Percentiles rank a stretch among this genome's conserved stretches.
Conservation (phyloP, 2,113 vertebrate genomes). For the Perognathus longimembris region DNA sequence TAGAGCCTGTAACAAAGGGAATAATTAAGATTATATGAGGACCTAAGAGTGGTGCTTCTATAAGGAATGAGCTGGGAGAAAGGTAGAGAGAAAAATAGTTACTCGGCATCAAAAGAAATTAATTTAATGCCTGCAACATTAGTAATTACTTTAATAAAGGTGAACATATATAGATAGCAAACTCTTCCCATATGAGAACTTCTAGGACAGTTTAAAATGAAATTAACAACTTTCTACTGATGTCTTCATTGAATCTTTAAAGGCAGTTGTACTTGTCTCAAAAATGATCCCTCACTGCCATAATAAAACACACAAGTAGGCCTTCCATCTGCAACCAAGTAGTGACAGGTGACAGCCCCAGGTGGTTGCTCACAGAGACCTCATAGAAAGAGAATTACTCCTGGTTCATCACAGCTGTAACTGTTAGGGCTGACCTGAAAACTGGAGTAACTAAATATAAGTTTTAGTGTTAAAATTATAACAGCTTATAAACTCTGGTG, state of each 20-base stretch:
- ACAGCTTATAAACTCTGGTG: too few relatives aligned
- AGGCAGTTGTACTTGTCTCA: not conserved
- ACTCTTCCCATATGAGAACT: conserved; percentile 8
- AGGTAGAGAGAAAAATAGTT: not conserved
- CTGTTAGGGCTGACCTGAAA: too few relatives aligned
- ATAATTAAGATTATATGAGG: not conserved
- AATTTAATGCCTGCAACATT: not conserved
- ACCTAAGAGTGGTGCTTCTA: not conserved
- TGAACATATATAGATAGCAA: conserved; percentile 26
- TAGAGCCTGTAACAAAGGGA: not conserved
- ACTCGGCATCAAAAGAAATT: not conserved
- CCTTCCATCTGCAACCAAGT: not conserved
- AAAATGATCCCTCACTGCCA: conserved; percentile 16
- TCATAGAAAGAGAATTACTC: not conserved
- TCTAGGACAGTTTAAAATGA: conserved; percentile 28
- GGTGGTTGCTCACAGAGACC: not conserved
- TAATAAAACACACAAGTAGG: not conserved
- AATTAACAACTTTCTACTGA: not conserved
- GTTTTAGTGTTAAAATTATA: too few relatives aligned
- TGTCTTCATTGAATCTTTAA: not conserved
- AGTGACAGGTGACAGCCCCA: not conserved
- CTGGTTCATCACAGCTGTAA: not conserved
- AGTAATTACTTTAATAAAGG: conserved; percentile 38
- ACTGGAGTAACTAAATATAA: too few relatives aligned
- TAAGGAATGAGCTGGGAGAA: not conserved